Base-by-base conservation (phyloP, 2,888 invertebrate species). In the Asteroscopus sphinx region DNA sequence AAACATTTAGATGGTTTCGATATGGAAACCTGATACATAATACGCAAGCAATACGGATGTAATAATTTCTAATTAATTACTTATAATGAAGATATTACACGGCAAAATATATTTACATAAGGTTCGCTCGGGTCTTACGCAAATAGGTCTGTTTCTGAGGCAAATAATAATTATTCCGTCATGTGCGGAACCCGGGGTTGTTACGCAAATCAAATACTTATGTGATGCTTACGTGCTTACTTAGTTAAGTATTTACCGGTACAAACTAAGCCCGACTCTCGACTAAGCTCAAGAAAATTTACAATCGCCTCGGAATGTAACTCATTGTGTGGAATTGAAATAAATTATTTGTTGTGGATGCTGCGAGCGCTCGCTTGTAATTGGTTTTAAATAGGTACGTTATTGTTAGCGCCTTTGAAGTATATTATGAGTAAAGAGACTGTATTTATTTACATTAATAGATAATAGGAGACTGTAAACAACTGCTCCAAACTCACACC, bases 161-260 rank as follows among this genome's bases (percentile, higher is more conserved):
- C 59, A 65, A 59, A 72, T 72, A 58, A 58, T 52, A 59, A 68
- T 68, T 57, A 68, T 68, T 56, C 58, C 54, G 44, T 45, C 36
- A 52, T 36, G 56, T 48, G 56, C 30, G 49, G 57, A 44, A 46
- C 35, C 33, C 11, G 59, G 36, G 45, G 39, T 54, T 45, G 52
- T 57, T 67, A 60, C 52, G 66, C 54, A 58, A 71, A 71, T 61
- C 64, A 68, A 68, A 68, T 68, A 66, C 68, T 71, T 70, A 60
- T 37, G 51, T 67, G 42, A 68, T 54, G 52, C 60, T 71, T 72
- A 66, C 42, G 56, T 44, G 46, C 54, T 68, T 72, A 66, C 55
- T 62, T 66, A 66, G 39, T 66, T 51, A 68, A 67, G 67, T 70
- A 58, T 68, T 55, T 68, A 59, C 68, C 51, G 57, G 57, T 12